Base-by-base conservation (phyloP, 2,888 invertebrate genomes). In the Andrena chrysosceles region DNA sequence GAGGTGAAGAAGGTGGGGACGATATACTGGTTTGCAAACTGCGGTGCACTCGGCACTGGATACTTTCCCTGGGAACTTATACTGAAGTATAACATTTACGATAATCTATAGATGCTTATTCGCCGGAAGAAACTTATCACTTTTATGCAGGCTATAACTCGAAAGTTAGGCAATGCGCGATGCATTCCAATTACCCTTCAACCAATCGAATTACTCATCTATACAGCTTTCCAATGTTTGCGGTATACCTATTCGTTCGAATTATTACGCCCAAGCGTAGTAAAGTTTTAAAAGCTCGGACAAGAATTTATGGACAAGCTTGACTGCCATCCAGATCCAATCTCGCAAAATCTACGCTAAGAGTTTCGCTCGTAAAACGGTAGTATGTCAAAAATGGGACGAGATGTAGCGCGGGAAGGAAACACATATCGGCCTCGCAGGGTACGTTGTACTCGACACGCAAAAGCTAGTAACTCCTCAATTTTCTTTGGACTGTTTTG, bases 1-100 rank as follows among this genome's bases (percentile, higher is more conserved):
- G 69, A 56, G 77, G 16, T 59, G 54, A 23, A 48, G 62, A 70
- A 60, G 83, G 87, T 83, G 88, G 86, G 87, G 87, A 79, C 69
- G 76, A 78, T 81, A 82, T 89, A 88, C 88, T 86, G 88, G 89
- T 89, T 88, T 85, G 73, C 84, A 63, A 86, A 85, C 76, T 85
- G 79, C 83, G 69, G 35, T 56, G 69, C 69, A 62, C 72, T 54
- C 77, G 54, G 29, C 31, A 54, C 68, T 42, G 54, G 66, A 79
- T 76, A 77, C 72, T 69, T 77, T 86, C 80, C 83, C 85, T 81
- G 86, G 80, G 81, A 89, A 87, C 86, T 83, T 79, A 72, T 83
- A 69, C 64, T 48, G 59, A 59, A 68, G 68, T 71, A 67, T 78
- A 83, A 86, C 85, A 81, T 89, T 77, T 77, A 81, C 84, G 69